Conservation (phyloP, 2,797 vertebrate species). For the Orientallactaga sibirica region DNA sequence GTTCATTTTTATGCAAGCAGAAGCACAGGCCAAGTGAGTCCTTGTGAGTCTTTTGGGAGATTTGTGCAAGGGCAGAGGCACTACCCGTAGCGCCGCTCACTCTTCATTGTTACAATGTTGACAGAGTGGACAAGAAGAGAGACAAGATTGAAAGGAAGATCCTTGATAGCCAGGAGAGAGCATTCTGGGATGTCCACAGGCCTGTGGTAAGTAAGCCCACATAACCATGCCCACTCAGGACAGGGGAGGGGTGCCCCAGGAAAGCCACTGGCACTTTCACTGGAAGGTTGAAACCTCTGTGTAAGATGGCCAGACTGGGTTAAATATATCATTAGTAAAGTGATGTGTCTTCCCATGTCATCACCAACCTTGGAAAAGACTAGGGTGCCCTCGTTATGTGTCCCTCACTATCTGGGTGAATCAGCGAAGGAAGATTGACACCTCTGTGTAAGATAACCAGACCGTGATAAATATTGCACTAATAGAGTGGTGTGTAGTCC, state of each 20-base stretch:
- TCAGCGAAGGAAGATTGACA: neutral
- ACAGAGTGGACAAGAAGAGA: constrained; percentile 98
- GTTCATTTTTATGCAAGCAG: constrained; percentile 99
- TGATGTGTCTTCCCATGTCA: no score
- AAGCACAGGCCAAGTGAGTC: constrained; percentile 99
- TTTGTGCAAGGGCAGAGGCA: constrained; percentile 29
- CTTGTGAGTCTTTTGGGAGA: constrained; percentile 71
- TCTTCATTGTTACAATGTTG: constrained; percentile 49
- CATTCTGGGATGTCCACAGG: constrained; percentile 98
- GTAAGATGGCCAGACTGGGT: no score
- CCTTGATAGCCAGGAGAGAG: constrained; percentile 98
- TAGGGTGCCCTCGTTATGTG: rapidly evolving
- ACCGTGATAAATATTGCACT: neutral
- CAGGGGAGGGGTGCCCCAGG: neutral
- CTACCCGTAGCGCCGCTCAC: constrained; percentile 36
- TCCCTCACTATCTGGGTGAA: neutral
- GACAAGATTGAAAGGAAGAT: constrained; percentile 99
- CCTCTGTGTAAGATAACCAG: neutral
- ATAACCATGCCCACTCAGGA: no score
- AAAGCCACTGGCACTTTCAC: no score
- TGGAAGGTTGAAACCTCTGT: no score
- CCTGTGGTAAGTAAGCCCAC: constrained; percentile 93
- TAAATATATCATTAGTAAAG: no score
- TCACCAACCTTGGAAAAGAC: no score
- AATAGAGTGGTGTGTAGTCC: neutral